phyloP scores from a whole-genome alignment of 2,113 vertebrate genomes.

The Sceloporus undulatus region DNA sequence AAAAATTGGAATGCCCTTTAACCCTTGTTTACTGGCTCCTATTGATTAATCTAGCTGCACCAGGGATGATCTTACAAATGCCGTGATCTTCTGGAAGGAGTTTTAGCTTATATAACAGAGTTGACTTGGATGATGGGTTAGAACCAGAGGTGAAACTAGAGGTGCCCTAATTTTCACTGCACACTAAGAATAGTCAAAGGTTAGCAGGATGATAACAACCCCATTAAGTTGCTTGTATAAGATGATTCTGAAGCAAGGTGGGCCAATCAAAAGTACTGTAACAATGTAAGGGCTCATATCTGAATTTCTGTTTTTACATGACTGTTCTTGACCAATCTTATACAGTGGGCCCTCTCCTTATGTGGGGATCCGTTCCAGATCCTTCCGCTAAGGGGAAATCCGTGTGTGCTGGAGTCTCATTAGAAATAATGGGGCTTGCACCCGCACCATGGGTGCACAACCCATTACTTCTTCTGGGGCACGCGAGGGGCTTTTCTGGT shows the following conservation, averaged over 20 bases:
- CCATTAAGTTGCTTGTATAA: slow-evolving; percentile 45
- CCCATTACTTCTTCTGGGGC: no score
- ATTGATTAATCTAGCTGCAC: not conserved
- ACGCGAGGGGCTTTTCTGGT: no score
- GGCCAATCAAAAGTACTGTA: slow-evolving; percentile 25
- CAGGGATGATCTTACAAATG: not conserved
- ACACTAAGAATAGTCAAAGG: slow-evolving; percentile 51
- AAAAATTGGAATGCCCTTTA: slow-evolving; percentile 19
- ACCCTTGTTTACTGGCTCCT: not conserved
- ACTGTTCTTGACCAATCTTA: not conserved
- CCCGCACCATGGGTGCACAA: no score
- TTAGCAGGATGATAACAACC: slow-evolving; percentile 36
- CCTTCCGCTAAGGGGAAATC: no score
- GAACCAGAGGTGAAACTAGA: slow-evolving; percentile 21
- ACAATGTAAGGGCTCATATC: not conserved
- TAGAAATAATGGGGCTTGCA: no score
- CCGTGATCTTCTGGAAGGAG: slow-evolving; percentile 8
- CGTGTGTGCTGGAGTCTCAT: no score
- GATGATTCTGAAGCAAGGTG: slow-evolving; percentile 48
- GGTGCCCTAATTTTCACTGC: slow-evolving; percentile 29
- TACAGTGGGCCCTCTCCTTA: no score
- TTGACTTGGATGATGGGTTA: not conserved
- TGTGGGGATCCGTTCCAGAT: no score
- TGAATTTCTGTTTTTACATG: not conserved
- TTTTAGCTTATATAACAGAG: slow-evolving; percentile 18